Conservation (phyloP, 1,140 invertebrate species). For the Drosophila elegans region DNA sequence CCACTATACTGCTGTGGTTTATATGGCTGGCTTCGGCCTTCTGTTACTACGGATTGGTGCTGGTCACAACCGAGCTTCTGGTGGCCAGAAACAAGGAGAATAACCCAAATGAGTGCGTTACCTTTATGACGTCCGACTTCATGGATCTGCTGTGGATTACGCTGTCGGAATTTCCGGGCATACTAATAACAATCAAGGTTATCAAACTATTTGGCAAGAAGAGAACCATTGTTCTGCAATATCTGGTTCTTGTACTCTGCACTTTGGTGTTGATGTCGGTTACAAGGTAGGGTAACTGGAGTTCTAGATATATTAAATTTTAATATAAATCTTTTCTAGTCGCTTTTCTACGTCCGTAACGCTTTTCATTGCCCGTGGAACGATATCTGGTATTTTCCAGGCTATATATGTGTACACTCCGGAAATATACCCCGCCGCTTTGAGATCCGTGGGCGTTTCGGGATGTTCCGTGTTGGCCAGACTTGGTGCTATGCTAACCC, state of each 20-base stretch:
- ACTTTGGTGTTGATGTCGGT: slow-evolving; percentile 92
- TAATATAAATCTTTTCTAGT: slow-evolving; percentile 85
- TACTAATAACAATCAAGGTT: slow-evolving; percentile 95
- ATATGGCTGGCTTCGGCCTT: slow-evolving; percentile 98
- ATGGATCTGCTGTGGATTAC: slow-evolving; percentile 97
- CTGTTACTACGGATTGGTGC: slow-evolving; percentile 97
- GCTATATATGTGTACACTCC: slow-evolving; percentile 98
- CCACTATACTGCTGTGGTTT: slow-evolving; percentile 95
- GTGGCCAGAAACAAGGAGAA: slow-evolving; percentile 82
- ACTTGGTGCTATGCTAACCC: slow-evolving; percentile 92
- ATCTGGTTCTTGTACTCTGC: slow-evolving; percentile 93
- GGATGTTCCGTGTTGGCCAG: slow-evolving; percentile 92
- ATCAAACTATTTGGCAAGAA: slow-evolving; percentile 96
- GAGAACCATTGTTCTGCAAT: slow-evolving; percentile 97
- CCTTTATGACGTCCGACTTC: slow-evolving; percentile 94
- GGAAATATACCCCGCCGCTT: slow-evolving; percentile 88
- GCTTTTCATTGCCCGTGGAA: slow-evolving; percentile 94
- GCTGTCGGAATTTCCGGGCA: slow-evolving; percentile 97
- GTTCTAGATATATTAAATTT: neutral
- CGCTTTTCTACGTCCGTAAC: slow-evolving; percentile 92
- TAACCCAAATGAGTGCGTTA: slow-evolving; percentile 72
- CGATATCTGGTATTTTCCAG: slow-evolving; percentile 97
- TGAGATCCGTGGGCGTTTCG: slow-evolving; percentile 92
- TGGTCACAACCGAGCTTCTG: slow-evolving; percentile 98
- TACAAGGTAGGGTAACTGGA: slow-evolving; percentile 87